Conservation (phyloP, 2,797 vertebrate species). For the Synanceia verrucosa region DNA sequence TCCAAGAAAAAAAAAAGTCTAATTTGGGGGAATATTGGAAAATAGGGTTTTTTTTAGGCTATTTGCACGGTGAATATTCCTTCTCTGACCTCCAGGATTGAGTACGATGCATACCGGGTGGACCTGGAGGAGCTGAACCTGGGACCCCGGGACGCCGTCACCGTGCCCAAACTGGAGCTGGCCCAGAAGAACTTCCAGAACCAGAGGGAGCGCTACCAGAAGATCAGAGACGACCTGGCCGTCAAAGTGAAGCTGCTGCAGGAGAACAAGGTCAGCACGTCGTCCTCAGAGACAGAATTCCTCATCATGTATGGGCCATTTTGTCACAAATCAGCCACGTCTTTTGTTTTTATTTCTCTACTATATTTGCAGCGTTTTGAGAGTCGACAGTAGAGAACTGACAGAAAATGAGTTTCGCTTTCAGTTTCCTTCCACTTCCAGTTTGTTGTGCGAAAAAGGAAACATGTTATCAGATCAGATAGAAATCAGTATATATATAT, state of each 20-base stretch:
- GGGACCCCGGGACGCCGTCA: slow-evolving; percentile 87
- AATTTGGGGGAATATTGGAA: too few relatives aligned
- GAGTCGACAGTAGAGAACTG: too few relatives aligned
- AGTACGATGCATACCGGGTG: slow-evolving; percentile 93
- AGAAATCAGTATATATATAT: neutral
- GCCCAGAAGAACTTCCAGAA: slow-evolving; percentile 90
- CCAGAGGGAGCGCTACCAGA: slow-evolving; percentile 89
- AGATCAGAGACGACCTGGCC: slow-evolving; percentile 87
- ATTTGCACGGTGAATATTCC: too few relatives aligned
- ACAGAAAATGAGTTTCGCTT: too few relatives aligned
- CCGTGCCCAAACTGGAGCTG: slow-evolving; percentile 90
- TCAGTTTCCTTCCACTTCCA: neutral
- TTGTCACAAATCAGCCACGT: too few relatives aligned
- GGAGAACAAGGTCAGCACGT: slow-evolving; percentile 93
- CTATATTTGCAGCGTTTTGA: too few relatives aligned
- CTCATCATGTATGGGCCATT: too few relatives aligned
- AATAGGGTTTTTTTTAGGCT: too few relatives aligned
- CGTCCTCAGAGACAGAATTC: too few relatives aligned
- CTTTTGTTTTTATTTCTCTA: too few relatives aligned
- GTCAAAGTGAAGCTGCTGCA: slow-evolving; percentile 92
- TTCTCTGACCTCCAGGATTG: slow-evolving; percentile 77
- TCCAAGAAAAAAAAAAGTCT: too few relatives aligned
- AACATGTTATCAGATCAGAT: too few relatives aligned
- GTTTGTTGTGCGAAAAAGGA: neutral
- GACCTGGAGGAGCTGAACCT: slow-evolving; percentile 94